These are phyloP conservation scores for Clepsis dumicolana DNA, from an alignment of 2,888 invertebrate genomes.

Conservation along the genomic window DNA sequence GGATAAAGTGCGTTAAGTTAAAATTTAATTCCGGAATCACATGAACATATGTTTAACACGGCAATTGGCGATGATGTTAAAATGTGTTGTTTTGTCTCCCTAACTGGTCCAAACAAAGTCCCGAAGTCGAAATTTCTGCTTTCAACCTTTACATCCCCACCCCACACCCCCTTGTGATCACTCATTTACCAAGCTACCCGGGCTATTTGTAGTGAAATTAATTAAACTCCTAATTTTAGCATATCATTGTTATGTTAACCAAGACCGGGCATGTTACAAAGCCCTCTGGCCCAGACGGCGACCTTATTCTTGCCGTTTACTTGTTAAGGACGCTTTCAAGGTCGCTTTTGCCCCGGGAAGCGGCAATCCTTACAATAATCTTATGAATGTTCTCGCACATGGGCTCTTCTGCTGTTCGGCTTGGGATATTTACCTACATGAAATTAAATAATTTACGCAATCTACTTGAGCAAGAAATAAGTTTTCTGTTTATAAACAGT, in stretches of 20 bases:
- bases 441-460: constrained; percentile 14
- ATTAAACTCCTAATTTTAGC: constrained; percentile 18
- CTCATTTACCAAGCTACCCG: no score
- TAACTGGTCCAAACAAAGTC: no score
- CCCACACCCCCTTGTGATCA: no score
- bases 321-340: constrained; percentile 29
- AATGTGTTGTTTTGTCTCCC: no score
- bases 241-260: constrained; percentile 22
- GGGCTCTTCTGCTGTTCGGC: background rate
- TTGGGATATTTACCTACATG: background rate
- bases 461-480: constrained; percentile 13
- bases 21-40: background rate
- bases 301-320: constrained; percentile 29
- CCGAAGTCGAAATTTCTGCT: no score
- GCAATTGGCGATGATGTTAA: background rate
- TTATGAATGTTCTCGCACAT: constrained; percentile 23
- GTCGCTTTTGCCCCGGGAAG: constrained; percentile 20
- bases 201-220: constrained; percentile 8
- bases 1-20: background rate
- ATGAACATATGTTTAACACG: background rate
- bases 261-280: constrained; percentile 3
- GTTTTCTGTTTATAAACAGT: no score
- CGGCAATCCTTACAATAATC: constrained; percentile 31
- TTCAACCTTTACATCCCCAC: no score
- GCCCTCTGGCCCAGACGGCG: constrained; percentile 6